Conservation (phyloP, 1,140 invertebrate genomes). For the Choristoneura fumiferana region DNA sequence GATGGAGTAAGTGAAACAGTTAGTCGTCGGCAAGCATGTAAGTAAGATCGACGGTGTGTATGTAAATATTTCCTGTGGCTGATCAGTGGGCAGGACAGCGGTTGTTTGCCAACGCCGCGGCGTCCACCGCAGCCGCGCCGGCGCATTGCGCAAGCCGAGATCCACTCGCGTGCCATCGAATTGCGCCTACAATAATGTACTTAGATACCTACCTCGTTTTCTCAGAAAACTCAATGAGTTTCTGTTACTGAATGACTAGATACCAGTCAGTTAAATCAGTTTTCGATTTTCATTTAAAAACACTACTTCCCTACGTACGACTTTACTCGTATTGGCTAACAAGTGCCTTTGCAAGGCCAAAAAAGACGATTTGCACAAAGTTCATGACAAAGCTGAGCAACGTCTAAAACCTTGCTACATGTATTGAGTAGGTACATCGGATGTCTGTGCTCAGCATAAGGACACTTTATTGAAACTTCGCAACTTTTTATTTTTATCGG, state of each 20-base stretch:
- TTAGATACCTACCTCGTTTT: conserved; percentile 1
- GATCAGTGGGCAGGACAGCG: neutral
- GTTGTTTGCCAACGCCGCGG: conserved; percentile 5
- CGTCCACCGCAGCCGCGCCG: neutral
- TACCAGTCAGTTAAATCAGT: no score
- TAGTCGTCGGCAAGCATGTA: no score
- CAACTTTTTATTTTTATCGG: no score
- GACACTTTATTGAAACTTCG: conserved; percentile 3
- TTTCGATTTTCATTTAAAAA: no score
- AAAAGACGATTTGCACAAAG: conserved; percentile 13
- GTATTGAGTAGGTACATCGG: neutral
- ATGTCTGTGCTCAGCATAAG: conserved; percentile 10
- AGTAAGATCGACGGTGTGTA: neutral
- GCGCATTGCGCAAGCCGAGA: neutral
- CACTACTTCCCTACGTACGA: no score
- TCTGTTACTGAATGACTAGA: no score
- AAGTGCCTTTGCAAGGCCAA: conserved; percentile 3
- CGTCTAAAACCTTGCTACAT: neutral
- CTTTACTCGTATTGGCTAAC: neutral
- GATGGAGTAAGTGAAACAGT: no score
- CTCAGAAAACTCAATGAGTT: neutral
- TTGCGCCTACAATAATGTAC: neutral
- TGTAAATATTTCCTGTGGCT: neutral
- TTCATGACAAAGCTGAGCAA: conserved; percentile 4
- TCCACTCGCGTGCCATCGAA: conserved; percentile 1